Evolutionary conservation across 1,140 invertebrate species (phyloP), one percentile per base, ranked within the genome.

Genomic region (Heliconius congener): DNA sequence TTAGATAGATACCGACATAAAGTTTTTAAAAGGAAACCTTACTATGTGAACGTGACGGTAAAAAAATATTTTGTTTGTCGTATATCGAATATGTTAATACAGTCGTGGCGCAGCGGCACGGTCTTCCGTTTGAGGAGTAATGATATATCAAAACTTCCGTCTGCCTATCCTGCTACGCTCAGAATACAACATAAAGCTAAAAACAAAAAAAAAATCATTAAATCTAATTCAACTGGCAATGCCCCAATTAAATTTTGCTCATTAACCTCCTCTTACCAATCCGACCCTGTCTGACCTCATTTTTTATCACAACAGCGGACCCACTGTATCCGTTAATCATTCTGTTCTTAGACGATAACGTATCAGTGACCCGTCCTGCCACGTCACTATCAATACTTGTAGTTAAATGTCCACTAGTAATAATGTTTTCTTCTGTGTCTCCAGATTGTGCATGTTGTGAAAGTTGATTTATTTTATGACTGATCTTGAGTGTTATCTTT

Each of bases 351-450:
- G 57, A 60, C 9, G 60, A 66, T 66, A 66, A 30, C 60, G 23
- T 30, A 66, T 66, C 60, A 1, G 19, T 27, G 55, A 27, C 55
- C 55, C 19, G 55, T 23, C 55, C 55, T 11, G 55, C 19, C n/a
- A 13, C 16, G 23, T n/a, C 34, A 23, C 66, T 79, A 79, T 79
- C 77, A 55, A 79, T 19, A 55, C 4, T 55, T 57, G 55, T 23
- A 57, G n/a, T 23, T 57, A 23, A 57, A 23, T 13, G 27, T 30
- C 60, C n/a, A 66, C 9, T 72, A 60, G 57, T 57, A 50, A 72
- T 71, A 74, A 37, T 79, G 73, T 79, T 79, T 79, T 55, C 78
- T 75, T 74, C 46, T 42, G 55, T 79, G 74, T 79, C n/a, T 8
- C n/a, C 55, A 57, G 55, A 57, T 57, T 57, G 60, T 30, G 60